phyloP scores from a whole-genome alignment of 2,888 invertebrate genomes.

The Nesidiocoris tenuis region DNA sequence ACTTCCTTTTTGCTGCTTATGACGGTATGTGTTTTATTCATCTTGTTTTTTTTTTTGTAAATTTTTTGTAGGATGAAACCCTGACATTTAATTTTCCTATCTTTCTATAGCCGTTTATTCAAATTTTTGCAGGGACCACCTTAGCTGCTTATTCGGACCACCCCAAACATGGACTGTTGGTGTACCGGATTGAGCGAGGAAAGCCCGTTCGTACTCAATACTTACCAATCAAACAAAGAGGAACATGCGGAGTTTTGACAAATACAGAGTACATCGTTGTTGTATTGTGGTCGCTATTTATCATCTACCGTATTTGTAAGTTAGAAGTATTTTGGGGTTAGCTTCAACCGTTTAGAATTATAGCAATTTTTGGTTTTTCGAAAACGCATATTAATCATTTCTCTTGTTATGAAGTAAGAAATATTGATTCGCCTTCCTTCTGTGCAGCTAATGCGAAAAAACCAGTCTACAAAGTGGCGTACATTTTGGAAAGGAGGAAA shows the following conservation, averaged over 20 bases:
- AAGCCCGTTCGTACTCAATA: slow-evolving; percentile 1
- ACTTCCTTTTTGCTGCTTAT: slow-evolving; percentile 40
- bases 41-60: no score
- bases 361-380: not conserved
- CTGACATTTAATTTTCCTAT: no score
- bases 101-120: no score
- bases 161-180: slow-evolving; percentile 8
- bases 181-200: slow-evolving; percentile 25
- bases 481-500: slow-evolving; percentile 3
- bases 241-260: slow-evolving; percentile 10
- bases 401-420: not conserved
- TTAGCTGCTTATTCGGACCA: not conserved
- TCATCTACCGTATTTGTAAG: slow-evolving; percentile 16
- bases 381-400: not conserved
- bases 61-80: no score
- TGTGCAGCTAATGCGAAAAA: not conserved
- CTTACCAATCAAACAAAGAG: not conserved
- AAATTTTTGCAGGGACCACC: slow-evolving; percentile 15
- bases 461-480: slow-evolving; percentile 8
- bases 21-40: slow-evolving; percentile 41
- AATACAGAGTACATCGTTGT: slow-evolving; percentile 15
- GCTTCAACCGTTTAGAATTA: not conserved
- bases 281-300: not conserved
- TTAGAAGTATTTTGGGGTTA: not conserved
- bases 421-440: not conserved